Conservation (phyloP, 53 echinoderm and acorn worm genomes). For the Crossaster papposus region DNA sequence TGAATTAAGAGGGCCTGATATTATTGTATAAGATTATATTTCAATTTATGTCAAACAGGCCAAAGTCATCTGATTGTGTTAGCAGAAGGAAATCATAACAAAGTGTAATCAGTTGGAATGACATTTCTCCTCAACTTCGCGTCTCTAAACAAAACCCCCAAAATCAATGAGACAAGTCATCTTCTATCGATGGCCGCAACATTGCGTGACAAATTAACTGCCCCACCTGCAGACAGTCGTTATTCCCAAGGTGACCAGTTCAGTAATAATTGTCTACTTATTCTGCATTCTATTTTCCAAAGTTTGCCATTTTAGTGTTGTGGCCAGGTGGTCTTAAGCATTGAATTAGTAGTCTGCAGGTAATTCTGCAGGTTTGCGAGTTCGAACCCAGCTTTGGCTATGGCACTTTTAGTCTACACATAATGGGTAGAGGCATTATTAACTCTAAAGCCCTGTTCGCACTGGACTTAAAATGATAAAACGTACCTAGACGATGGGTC, state of each 20-base stretch:
- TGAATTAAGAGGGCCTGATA: too few relatives aligned
- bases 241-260: background rate
- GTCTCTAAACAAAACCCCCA: background rate
- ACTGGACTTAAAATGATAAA: too few relatives aligned
- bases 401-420: too few relatives aligned
- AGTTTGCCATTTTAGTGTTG: background rate
- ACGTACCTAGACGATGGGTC: too few relatives aligned
- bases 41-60: too few relatives aligned
- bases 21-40: too few relatives aligned
- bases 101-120: background rate
- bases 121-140: background rate
- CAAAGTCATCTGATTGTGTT: background rate
- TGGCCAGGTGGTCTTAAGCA: too few relatives aligned
- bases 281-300: background rate
- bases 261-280: background rate
- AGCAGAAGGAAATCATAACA: background rate
- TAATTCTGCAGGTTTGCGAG: too few relatives aligned
- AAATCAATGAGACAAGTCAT: background rate
- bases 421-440: too few relatives aligned
- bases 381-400: too few relatives aligned
- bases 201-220: slow-evolving; percentile 16
- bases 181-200: background rate
- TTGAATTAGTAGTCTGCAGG: too few relatives aligned
- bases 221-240: background rate
- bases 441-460: too few relatives aligned